Evolutionary conservation across 2,797 vertebrate genomes (phyloP), one percentile per base, ranked within the genome.

Genomic region (Hephaestus fuliginosus): DNA sequence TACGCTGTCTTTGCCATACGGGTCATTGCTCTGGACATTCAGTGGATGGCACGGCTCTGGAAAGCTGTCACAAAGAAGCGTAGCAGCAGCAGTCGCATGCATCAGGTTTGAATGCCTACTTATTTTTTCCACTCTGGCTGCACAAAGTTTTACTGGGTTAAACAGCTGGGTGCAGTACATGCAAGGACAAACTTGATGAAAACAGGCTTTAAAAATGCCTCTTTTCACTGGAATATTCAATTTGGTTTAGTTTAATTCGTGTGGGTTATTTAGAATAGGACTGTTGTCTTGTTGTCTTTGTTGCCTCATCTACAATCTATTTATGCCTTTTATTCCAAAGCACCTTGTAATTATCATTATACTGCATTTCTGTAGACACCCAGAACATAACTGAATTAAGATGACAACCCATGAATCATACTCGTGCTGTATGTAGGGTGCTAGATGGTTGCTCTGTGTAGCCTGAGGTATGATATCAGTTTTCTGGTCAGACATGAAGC

Each of bases 1-100:
- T 71, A 39, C 44, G 78, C 80, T 51, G 86, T 90, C 84, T 89
- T 87, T 81, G 84, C 82, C 70, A 48, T 81, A 90, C 36, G 92
- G 92, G 88, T 93, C 92, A 92, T 65, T 89, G 91, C 84, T 85
- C 80, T 74, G 85, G 82, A 92, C 87, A 91, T 91, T 86, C 83
- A 75, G 80, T 75, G 76, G 68, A 90, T 85, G 83, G 74, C 77
- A 70, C 33, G 39, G 71, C 72, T 83, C 78, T 79, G 71, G 83
- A 81, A 89, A 85, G 81, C 82, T 76, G 83, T 87, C 86, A 76
- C 78, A 81, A 78, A 66, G 76, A 83, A 68, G 71, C n/a, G 1
- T 36, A 67, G 73, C 52, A 62, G 87, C 77, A 74, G 63, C 86
- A 76, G 69, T 43, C 41, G 48, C 75, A 67, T 79, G n/a, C 69